Evolutionary conservation across 2,888 invertebrate species (phyloP), one percentile per base, ranked within the genome.

Genomic region (Seira musarum): DNA sequence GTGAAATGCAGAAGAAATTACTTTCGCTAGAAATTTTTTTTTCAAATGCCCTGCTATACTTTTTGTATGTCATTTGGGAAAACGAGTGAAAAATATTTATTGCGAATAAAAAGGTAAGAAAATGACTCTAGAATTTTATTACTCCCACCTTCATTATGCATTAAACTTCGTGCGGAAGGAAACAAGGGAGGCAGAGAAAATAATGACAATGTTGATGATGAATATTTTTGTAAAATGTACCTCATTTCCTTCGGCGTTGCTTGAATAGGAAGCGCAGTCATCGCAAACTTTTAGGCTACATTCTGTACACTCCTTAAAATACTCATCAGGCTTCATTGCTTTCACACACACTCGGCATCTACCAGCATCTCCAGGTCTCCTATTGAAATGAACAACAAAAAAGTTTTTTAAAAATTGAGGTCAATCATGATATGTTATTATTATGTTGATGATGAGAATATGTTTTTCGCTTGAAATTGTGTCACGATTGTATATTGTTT

Each of bases 261-360:
- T 95, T 86, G 96, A 96, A 89, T 96, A 96, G 72, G 95, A 96
- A 85, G 96, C 96, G 89, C 96, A 96, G 90, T 96, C 96, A 89
- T 96, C 96, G 89, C 96, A 96, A 70, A 96, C 95, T 86, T 95
- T 93, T 88, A 96, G 95, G 88, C 95, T 94, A 89, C 96, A 97
- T 90, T 96, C 96, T 88, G 93, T 94, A 90, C 96, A 97, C 70
- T 93, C 94, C 89, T 94, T 93, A 89, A 93, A 95, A 89, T 94
- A 94, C 89, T 96, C 96, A 81, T 95, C 95, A 0, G 94, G 95
- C 88, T 95, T 95, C 89, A 97, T 93, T 78, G 95, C 94, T 89
- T 96, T 96, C 85, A 96, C 91, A 89, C 96, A 96, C 25, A 96
- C 94, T 84, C 94, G 91, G 89, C 93, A 96, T 82, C 93, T 93